Evolutionary conservation across 1,140 invertebrate species (phyloP), one percentile per base, ranked within the genome.

Genomic region (Pachyrhynchus sulphureomaculatus): DNA sequence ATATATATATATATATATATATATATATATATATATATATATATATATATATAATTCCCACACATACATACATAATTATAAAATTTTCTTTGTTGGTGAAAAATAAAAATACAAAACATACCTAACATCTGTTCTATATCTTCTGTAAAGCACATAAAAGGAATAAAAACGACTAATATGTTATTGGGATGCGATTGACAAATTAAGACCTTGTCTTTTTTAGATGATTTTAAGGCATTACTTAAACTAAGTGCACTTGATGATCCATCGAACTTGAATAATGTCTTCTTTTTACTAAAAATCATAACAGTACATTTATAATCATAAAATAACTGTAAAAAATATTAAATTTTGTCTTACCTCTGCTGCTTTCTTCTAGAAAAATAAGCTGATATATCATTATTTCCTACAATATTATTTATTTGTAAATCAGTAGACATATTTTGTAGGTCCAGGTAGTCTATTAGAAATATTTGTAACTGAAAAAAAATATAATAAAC

Each of bases 381-480:
- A 75, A 89, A 90, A 75, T 83, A 89, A 15, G 78, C 72, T 13
- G 84, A 84, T 24, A 89, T 83, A 72, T 88, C 86, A 58, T 72
- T 75, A 13, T 79, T 78, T 52, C 90, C 86, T 58, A 76, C 80
- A 45, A 79, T 80, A 6, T 51, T 61, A 70, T 83, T 82, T 42
- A 83, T 81, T 48, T 83, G 77, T 32, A 81, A 80, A 54, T 86
- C 83, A 20, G 80, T 78, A 24, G 82, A 79, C 37, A 83, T 77
- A 75, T 87, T 90, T 74, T 88, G 84, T 58, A 93, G 88, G 74
- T 93, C 89, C 55, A 95, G 77, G 78, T 94, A 94, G 69, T 93
- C 90, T 32, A 87, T 88, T 13, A 93, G 76, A 23, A 93, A 76
- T 15, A 86, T 78, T 78, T 90, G 90, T 34, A 94, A 74, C 91